Conservation (phyloP, 2,113 vertebrate genomes). For the Martes martes region DNA sequence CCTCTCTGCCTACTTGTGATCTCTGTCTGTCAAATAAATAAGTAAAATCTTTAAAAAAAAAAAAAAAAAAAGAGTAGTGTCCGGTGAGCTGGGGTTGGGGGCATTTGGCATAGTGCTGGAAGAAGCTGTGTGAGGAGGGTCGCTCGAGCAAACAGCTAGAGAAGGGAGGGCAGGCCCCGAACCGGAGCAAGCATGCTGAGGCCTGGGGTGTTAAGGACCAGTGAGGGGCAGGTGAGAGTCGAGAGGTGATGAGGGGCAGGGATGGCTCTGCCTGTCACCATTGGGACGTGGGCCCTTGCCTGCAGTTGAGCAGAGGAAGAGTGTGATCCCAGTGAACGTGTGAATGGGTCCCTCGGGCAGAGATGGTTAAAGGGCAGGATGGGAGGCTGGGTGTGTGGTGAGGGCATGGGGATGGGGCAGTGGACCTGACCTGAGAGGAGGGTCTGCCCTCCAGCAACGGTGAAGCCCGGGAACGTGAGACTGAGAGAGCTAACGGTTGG, state of each 20-base stretch:
- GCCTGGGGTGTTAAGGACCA: neutral
- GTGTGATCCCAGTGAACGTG: neutral
- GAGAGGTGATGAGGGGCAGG: neutral
- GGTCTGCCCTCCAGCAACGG: neutral
- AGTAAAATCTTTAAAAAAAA: too few relatives aligned
- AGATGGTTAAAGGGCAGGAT: neutral
- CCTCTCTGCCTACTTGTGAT: too few relatives aligned
- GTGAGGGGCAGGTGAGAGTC: neutral
- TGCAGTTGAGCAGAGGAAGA: neutral
- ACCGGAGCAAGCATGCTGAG: neutral
- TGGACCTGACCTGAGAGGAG: neutral
- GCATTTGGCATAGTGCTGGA: neutral
- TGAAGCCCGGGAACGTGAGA: neutral
- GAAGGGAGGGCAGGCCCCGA: neutral
- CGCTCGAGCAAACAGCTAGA: neutral
- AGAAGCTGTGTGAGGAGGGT: neutral
- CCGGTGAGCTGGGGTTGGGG: neutral
- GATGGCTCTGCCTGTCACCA: neutral
- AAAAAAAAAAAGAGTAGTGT: neutral
- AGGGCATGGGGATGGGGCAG: neutral
- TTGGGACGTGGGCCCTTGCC: neutral
- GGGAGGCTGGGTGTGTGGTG: neutral
- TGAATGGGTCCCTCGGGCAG: neutral
- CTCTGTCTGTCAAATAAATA: too few relatives aligned
- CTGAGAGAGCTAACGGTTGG: neutral